phyloP scores from a whole-genome alignment of 1,140 invertebrate species.

The Philopotamus ludificatus region DNA sequence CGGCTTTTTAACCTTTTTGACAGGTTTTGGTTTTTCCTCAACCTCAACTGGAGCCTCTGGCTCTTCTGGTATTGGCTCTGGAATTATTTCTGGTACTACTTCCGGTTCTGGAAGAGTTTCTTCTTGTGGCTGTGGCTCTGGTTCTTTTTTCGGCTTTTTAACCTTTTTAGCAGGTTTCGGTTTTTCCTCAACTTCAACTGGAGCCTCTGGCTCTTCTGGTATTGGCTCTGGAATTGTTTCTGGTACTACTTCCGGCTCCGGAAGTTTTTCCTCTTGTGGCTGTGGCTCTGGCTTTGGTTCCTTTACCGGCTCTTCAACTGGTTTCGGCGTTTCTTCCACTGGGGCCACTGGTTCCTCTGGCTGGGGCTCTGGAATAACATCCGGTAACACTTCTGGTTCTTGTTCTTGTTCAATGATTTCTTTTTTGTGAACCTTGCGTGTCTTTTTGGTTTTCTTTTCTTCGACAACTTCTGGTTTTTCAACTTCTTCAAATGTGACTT shows the following conservation, averaged over 20 bases:
- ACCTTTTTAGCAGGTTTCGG: conserved; percentile 26
- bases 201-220: conserved; percentile 35
- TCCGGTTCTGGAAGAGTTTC: background rate
- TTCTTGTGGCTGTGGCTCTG: no score
- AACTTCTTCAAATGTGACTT: conserved; percentile 29
- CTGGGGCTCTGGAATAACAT: no score
- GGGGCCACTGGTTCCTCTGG: conserved; percentile 34
- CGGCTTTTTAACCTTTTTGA: no score
- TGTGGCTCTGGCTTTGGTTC: no score
- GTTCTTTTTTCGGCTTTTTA: conserved; percentile 18
- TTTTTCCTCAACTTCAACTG: conserved; percentile 13
- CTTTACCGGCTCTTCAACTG: conserved; percentile 20
- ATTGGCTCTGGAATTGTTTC: conserved; percentile 38
- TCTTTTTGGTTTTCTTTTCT: conserved; percentile 26
- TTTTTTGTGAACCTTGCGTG: conserved; percentile 4
- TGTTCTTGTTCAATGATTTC: conserved; percentile 40
- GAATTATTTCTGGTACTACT: conserved; percentile 41
- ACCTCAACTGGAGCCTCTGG: no score
- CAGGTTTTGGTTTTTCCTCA: no score
- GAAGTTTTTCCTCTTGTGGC: conserved; percentile 15
- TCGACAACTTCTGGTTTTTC: conserved; percentile 34
- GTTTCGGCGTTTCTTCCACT: conserved; percentile 22
- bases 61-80: conserved; percentile 17
- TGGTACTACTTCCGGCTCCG: conserved; percentile 24
- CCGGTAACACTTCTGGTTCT: no score